Evolutionary conservation across 2,113 vertebrate species (phyloP).

Genomic region (Ahaetulla prasina): DNA sequence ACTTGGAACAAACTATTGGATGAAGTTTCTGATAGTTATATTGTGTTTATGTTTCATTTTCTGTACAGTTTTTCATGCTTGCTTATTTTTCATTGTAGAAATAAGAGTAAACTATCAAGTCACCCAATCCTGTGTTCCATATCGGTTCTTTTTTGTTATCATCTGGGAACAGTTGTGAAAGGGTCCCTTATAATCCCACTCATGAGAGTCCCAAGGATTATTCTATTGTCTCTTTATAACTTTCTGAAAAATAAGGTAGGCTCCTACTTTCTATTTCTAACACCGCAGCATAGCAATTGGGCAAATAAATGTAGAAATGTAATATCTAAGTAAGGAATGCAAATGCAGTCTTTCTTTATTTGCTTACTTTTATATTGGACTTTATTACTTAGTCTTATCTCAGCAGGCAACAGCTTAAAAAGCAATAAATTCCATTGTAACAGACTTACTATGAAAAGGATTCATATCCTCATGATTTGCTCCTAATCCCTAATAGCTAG

Average conservation of each 20-base stretch:
- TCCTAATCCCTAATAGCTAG: background rate
- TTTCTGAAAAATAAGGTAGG: conserved; percentile 70
- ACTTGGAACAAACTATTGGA: background rate
- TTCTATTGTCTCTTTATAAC: conserved; percentile 55
- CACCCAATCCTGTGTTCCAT: conserved; percentile 71
- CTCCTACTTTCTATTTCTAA: conserved; percentile 2
- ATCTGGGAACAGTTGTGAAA: conserved; percentile 73
- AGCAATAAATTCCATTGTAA: background rate
- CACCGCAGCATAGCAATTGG: background rate
- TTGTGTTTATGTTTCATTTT: conserved; percentile 7
- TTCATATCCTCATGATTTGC: background rate
- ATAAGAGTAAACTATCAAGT: conserved; percentile 64
- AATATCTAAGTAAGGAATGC: background rate
- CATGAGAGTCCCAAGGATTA: conserved; percentile 67
- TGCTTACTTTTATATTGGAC: background rate
- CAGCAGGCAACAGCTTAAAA: background rate
- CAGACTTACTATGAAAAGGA: background rate
- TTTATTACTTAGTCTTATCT: background rate
- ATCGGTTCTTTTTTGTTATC: conserved; percentile 71
- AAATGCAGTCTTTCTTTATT: conserved; percentile 13
- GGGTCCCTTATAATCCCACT: conserved; percentile 71
- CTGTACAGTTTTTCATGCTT: conserved; percentile 10
- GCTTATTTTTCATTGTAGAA: conserved; percentile 63
- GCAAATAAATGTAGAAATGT: background rate
- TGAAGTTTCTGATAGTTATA: background rate